A percentile compares a stretch with the other conserved stretches of the same genome.
phyloP scores from a whole-genome alignment of 2,113 vertebrate species.

The Atherinomorus stipes region DNA sequence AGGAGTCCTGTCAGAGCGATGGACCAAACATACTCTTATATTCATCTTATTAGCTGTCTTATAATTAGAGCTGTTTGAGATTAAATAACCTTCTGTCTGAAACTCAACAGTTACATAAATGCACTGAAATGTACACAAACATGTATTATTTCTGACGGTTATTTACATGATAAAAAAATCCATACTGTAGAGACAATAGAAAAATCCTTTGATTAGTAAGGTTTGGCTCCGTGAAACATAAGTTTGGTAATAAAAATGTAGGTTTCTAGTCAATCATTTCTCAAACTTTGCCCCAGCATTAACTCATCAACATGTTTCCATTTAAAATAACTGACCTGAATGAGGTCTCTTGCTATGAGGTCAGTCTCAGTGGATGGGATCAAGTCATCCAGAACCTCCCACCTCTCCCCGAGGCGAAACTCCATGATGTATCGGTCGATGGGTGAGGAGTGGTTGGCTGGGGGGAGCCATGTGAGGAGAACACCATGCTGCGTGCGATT shows the following conservation, averaged over 20 bases:
- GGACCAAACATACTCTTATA: conserved; percentile 4
- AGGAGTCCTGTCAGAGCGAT: conserved; percentile 88
- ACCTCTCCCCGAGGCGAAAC: conserved; percentile 94
- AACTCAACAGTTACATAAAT: neutral
- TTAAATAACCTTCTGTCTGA: neutral
- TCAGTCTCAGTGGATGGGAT: conserved; percentile 92
- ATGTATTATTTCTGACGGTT: neutral
- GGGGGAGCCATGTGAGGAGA: conserved; percentile 97
- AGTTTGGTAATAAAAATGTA: neutral
- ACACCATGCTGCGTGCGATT: conserved; percentile 99
- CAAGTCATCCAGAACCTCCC: conserved; percentile 94
- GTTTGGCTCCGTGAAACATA: neutral
- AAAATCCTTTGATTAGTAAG: neutral
- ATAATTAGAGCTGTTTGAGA: neutral
- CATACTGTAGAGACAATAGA: too few relatives aligned
- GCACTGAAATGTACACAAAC: too few relatives aligned
- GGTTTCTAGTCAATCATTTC: neutral
- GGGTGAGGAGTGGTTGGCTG: conserved; percentile 96
- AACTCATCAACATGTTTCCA: neutral
- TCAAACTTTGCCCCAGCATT: neutral
- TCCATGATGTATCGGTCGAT: conserved; percentile 97
- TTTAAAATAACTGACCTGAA: conserved; percentile 85
- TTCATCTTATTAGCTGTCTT: neutral
- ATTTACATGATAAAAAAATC: neutral
- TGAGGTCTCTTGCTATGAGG: conserved; percentile 95